Base-by-base conservation (phyloP, 2,797 vertebrate genomes). In the Platyrinchus mystaceus region DNA sequence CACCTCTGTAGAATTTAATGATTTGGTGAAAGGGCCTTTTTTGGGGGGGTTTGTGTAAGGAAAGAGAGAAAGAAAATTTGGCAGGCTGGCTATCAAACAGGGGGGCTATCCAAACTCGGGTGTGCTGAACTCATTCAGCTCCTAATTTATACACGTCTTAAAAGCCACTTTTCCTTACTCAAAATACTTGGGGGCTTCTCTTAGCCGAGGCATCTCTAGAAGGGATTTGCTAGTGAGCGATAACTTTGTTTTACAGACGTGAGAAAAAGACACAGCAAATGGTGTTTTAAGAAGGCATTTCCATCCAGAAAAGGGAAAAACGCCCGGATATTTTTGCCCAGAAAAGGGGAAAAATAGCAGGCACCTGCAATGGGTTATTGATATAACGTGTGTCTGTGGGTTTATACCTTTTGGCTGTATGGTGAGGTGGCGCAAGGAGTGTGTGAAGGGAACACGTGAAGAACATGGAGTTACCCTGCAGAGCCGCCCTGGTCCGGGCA, bases 1-100 rank as follows among this genome's bases (percentile, higher is more conserved):
- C 98, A 98, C 98, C 98, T 98, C 98, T 96, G 98, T 97, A 98
- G 98, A 98, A 98, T 98, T 96, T 97, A 98, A 98, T 98, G 98
- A 98, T 98, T 98, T 97, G 97, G 95, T 98, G 98, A 98, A 98
- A 98, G 92, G 92, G 93, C 86, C 90, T 95, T 98, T 97, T 96
- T 81, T 39, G 6, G 71, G 24, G 22, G 93, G 91, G 92, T 69
- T 93, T 97, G 91, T 90, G 77, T 82, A 75, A 95, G 94, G 94
- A 68, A 79, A 90, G 87, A 93, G 89, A 94, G 91, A 95, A 96
- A 97, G 94, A 93, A 96, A 96, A 97, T 93, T 96, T 97, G 97
- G 96, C 97, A 97, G 96, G 93, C 97, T 93, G 91, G 94, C 85
- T 94, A 53, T 94, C 88, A 69, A 94, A 71, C 46, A 22, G 69